These are phyloP conservation scores for Dipodomys spectabilis DNA, from an alignment of 2,113 vertebrate species.

Conservation along the genomic window DNA sequence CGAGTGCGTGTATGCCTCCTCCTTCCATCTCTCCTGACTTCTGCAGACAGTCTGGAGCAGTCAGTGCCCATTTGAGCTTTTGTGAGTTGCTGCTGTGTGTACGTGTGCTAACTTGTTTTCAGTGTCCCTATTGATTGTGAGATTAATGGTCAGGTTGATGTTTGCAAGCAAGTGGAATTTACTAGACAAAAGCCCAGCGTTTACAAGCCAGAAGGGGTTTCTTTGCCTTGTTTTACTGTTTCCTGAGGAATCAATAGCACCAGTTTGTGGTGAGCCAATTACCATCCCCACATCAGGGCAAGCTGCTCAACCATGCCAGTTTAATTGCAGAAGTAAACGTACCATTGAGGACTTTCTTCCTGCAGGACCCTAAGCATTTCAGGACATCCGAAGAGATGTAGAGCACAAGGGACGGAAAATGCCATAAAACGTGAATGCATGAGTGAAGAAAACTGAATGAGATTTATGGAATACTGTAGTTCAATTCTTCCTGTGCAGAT, in stretches of 20 bases:
- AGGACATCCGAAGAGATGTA: no score
- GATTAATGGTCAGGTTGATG: not conserved
- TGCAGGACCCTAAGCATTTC: not conserved
- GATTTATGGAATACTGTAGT: not conserved
- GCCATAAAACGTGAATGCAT: no score
- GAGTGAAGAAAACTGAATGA: not conserved
- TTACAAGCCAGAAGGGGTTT: not conserved
- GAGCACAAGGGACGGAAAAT: not conserved
- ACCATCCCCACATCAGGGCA: not conserved
- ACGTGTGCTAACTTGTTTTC: not conserved
- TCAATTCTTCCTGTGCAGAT: not conserved
- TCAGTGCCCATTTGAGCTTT: not conserved
- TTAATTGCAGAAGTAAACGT: not conserved
- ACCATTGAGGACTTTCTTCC: not conserved
- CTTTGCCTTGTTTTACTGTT: not conserved
- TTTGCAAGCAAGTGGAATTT: not conserved
- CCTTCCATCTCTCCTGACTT: not conserved
- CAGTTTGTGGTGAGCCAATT: not conserved
- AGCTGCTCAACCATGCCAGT: rapidly evolving
- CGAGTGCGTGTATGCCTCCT: not conserved
- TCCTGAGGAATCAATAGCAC: not conserved
- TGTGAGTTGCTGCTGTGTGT: not conserved
- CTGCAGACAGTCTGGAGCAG: not conserved
- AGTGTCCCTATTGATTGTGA: not conserved
- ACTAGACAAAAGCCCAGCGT: not conserved